phyloP scores from a whole-genome alignment of 2,888 invertebrate genomes.

The Drosophila eohydei region DNA sequence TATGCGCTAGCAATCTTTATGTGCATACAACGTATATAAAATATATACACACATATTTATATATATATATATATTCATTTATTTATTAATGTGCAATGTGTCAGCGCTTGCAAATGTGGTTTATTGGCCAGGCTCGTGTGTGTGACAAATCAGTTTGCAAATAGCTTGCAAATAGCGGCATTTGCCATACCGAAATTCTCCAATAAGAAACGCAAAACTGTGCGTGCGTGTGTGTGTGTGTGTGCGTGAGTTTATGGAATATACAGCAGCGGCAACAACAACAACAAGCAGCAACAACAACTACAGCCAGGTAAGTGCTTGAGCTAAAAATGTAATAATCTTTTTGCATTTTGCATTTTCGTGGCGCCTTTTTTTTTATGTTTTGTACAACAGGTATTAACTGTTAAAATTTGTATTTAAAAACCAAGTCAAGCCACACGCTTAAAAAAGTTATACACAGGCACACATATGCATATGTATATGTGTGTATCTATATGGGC shows the following conservation, averaged over 20 bases:
- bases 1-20: slow-evolving; percentile 28
- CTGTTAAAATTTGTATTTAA: slow-evolving; percentile 76
- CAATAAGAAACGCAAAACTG: slow-evolving; percentile 45
- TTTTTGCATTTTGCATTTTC: slow-evolving; percentile 11
- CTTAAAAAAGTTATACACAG: slow-evolving; percentile 32
- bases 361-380: slow-evolving; percentile 8
- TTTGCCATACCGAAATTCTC: slow-evolving; percentile 30
- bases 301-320: slow-evolving; percentile 39
- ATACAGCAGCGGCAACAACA: slow-evolving; percentile 38
- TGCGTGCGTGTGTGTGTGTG: slow-evolving; percentile 30
- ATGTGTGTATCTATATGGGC: slow-evolving; percentile 55
- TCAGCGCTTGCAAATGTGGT: slow-evolving; percentile 74
- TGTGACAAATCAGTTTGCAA: slow-evolving; percentile 64
- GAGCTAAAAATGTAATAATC: slow-evolving; percentile 23
- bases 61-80: slow-evolving; percentile 8
- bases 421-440: slow-evolving; percentile 50
- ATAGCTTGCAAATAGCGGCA: slow-evolving; percentile 60
- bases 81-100: slow-evolving; percentile 52
- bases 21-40: slow-evolving; percentile 4
- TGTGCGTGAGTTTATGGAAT: slow-evolving; percentile 53
- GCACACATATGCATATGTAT: slow-evolving; percentile 10
- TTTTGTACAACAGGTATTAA: slow-evolving; percentile 75
- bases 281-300: slow-evolving; percentile 11
- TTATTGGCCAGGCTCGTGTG: slow-evolving; percentile 37
- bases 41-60: slow-evolving; percentile 2